A percentile compares a stretch with the other conserved stretches of the same genome.
phyloP scores from a whole-genome alignment of 2,113 vertebrate species.

The Antennarius striatus region DNA sequence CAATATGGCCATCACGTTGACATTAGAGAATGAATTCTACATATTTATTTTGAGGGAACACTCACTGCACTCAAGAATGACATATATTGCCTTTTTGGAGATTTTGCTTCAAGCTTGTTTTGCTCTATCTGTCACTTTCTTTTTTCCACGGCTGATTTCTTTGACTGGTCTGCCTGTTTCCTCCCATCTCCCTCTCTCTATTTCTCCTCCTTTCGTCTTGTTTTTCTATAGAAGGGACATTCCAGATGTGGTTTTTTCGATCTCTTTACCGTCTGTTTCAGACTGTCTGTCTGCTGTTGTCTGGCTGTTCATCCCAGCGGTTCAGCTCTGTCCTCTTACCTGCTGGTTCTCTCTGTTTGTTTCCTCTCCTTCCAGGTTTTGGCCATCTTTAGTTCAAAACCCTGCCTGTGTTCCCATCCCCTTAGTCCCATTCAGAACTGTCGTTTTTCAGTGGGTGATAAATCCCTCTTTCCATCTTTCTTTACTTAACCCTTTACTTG shows the following conservation, averaged over 20 bases:
- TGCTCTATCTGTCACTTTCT: conserved; percentile 42
- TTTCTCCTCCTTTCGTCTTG: not conserved
- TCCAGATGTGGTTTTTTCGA: conserved; percentile 6
- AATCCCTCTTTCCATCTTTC: conserved; percentile 26
- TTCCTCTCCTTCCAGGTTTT: too few species aligned
- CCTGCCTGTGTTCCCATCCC: too few species aligned
- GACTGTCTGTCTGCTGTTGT: conserved; percentile 1
- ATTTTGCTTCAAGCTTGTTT: conserved; percentile 64
- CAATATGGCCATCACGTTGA: conserved; percentile 54
- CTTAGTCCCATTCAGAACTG: conserved; percentile 23
- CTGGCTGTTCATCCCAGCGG: not conserved
- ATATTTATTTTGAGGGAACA: conserved; percentile 80
- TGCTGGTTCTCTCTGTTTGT: not conserved
- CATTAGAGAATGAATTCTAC: conserved; percentile 73
- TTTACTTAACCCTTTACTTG: conserved; percentile 10
- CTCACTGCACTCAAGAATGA: conserved; percentile 79
- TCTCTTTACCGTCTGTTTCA: conserved; percentile 2
- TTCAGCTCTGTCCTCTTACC: conserved; percentile 2
- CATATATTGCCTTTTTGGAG: conserved; percentile 85
- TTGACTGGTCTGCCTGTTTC: not conserved
- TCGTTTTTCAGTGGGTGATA: conserved; percentile 40
- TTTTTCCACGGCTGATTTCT: conserved; percentile 17
- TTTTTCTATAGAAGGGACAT: not conserved
- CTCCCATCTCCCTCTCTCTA: not conserved
- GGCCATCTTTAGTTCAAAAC: too few species aligned